Percentiles rank a stretch among this genome's conserved stretches.
Evolutionary conservation across 2,888 invertebrate species (phyloP).

Genomic region (Ectemnius continuus): DNA sequence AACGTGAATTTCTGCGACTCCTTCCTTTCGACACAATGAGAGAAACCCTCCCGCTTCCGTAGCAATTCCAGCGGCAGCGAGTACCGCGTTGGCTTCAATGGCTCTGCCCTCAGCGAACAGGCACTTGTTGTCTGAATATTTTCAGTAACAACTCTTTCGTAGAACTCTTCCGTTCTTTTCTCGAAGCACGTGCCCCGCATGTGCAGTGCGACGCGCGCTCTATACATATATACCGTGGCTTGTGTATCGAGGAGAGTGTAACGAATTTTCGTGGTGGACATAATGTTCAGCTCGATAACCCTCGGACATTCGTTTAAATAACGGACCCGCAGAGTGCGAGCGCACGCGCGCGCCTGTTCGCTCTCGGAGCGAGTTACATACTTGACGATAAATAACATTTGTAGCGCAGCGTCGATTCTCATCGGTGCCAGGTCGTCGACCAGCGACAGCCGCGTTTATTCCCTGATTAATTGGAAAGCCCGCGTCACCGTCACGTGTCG

Average conservation of each 20-base stretch:
- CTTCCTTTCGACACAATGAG: too few species aligned
- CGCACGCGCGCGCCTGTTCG: neutral
- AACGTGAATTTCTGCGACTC: too few species aligned
- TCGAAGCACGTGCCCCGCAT: too few species aligned
- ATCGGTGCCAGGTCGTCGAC: conserved; percentile 43
- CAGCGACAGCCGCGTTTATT: conserved; percentile 56
- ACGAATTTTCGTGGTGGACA: conserved; percentile 38
- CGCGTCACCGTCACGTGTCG: conserved; percentile 57
- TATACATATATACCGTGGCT: too few species aligned
- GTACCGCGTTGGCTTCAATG: too few species aligned
- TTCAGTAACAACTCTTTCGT: too few species aligned
- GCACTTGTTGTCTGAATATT: too few species aligned
- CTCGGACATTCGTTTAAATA: conserved; percentile 56
- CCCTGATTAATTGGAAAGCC: conserved; percentile 66
- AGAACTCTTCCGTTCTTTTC: too few species aligned
- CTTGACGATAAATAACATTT: conserved; percentile 68
- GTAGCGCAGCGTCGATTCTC: conserved; percentile 56
- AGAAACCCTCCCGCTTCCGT: too few species aligned
- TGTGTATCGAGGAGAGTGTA: conserved; percentile 14
- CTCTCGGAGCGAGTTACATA: conserved; percentile 30
- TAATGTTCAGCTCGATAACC: conserved; percentile 50
- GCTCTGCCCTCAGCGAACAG: too few species aligned
- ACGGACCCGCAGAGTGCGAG: conserved; percentile 16
- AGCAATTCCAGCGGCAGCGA: too few species aligned
- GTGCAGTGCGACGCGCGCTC: too few species aligned